Conservation (phyloP, 35 echinoderm and acorn worm genomes). For the Apostichopus japonicus region DNA sequence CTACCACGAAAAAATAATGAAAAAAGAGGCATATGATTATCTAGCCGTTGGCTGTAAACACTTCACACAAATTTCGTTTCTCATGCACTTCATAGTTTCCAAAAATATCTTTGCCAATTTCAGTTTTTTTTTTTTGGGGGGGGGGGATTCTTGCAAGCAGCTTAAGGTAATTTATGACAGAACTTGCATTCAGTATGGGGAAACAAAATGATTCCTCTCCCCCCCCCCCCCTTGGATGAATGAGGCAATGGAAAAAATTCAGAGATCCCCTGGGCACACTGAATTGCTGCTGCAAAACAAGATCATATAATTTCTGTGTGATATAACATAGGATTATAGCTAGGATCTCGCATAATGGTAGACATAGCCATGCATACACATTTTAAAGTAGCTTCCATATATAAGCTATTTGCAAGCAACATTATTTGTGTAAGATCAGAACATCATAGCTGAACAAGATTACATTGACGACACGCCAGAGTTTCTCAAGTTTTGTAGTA, state of each 20-base stretch:
- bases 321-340: no score
- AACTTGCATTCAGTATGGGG: neutral
- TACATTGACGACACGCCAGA: no score
- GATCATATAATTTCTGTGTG: neutral
- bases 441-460: no score
- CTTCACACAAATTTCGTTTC: neutral
- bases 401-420: no score
- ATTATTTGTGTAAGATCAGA: no score
- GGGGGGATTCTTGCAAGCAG: neutral
- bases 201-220: no score
- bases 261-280: neutral
- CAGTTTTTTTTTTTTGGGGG: neutral
- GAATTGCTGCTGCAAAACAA: neutral
- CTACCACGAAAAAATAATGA: neutral
- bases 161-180: conserved; percentile 19
- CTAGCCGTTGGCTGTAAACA: conserved; percentile 14
- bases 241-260: neutral
- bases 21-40: neutral
- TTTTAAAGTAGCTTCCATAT: no score
- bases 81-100: neutral
- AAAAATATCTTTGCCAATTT: conserved; percentile 34
- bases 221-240: neutral
- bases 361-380: no score
- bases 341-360: no score
- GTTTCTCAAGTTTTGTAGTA: no score